Evolutionary conservation across 1,140 invertebrate genomes (phyloP).

Genomic region (Penaeus chinensis): DNA sequence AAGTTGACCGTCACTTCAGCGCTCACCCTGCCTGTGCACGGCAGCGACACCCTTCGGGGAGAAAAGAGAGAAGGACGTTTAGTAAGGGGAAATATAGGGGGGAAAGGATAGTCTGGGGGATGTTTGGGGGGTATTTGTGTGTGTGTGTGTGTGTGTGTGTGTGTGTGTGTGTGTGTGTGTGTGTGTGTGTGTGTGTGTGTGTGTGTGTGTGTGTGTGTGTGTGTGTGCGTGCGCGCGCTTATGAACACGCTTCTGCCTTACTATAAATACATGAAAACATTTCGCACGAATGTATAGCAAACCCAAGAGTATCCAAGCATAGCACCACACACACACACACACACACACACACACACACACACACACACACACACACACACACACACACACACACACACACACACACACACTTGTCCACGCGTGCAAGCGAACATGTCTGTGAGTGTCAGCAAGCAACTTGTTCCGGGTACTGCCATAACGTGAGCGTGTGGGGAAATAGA

Average conservation of each 20-base stretch:
- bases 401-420: neutral
- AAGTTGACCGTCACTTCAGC: conserved; percentile 82
- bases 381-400: neutral
- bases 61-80: neutral
- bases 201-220: too few species aligned
- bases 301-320: neutral
- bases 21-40: conserved; percentile 81
- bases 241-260: too few species aligned
- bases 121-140: too few species aligned
- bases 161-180: too few species aligned
- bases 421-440: neutral
- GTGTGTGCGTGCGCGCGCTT: too few species aligned
- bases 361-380: neutral
- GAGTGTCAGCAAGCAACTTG: neutral
- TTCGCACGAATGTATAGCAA: neutral
- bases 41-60: conserved; percentile 76
- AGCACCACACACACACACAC: neutral
- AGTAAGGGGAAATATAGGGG: conserved; percentile 9
- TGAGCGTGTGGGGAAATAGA: neutral
- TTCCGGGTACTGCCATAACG: neutral
- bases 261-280: neutral
- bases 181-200: too few species aligned
- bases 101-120: neutral
- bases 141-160: too few species aligned
- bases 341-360: neutral